phyloP scores from a whole-genome alignment of 2,888 invertebrate genomes.

The Napeogenes sylphis region DNA sequence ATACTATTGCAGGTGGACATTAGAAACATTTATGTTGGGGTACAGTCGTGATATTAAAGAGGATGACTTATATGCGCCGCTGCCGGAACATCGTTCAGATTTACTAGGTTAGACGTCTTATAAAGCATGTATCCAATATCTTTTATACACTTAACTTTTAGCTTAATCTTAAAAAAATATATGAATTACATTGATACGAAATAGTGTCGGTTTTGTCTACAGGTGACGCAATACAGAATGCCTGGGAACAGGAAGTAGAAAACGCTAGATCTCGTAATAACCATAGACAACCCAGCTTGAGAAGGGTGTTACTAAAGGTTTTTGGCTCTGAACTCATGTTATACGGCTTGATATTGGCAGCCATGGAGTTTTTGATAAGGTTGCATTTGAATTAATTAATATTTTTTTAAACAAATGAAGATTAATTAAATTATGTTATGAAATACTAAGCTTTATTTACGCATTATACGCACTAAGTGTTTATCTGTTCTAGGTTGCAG shows the following conservation, averaged over 20 bases:
- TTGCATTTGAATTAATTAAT: conserved; percentile 37
- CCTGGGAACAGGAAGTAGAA: conserved; percentile 80
- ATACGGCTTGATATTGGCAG: conserved; percentile 80
- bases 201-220: not conserved
- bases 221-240: conserved; percentile 79
- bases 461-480: too few species aligned
- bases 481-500: conserved; percentile 68
- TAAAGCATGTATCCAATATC: not conserved
- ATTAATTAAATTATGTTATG: not conserved
- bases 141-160: not conserved
- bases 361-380: conserved; percentile 81
- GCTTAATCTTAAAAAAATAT: not conserved
- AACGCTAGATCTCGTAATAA: conserved; percentile 31
- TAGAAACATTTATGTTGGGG: conserved; percentile 83
- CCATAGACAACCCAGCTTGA: conserved; percentile 77
- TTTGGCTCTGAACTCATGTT: conserved; percentile 79
- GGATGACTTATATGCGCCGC: conserved; percentile 81
- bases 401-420: conserved; percentile 7
- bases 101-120: conserved; percentile 46
- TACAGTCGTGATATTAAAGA: conserved; percentile 81
- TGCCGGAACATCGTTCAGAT: conserved; percentile 83
- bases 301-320: conserved; percentile 77
- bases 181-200: not conserved
- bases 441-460: too few species aligned
- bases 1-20: conserved; percentile 80